Conservation (phyloP, 2,888 invertebrate genomes). For the Tanaodytes sp. region DNA sequence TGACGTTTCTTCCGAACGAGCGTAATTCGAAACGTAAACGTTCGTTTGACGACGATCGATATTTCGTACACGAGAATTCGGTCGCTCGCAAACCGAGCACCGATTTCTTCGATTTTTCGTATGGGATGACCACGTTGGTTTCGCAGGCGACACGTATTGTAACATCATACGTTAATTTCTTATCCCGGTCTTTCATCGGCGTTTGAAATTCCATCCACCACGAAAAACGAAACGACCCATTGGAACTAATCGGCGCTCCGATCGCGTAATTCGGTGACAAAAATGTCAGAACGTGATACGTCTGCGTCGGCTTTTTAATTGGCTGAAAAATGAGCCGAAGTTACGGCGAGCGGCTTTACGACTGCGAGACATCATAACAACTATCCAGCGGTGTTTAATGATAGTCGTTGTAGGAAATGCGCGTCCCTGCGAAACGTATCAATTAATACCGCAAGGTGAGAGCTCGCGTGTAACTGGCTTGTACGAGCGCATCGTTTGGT, state of each 20-base stretch:
- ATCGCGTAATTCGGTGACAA: too few species aligned
- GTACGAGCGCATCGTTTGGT: conserved; percentile 16
- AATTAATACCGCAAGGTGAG: conserved; percentile 58
- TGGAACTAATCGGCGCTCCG: too few species aligned
- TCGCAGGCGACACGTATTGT: too few species aligned
- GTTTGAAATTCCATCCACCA: conserved; percentile 39
- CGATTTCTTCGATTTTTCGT: too few species aligned
- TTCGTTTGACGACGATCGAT: too few species aligned
- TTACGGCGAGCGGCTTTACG: not conserved
- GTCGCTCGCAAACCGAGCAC: too few species aligned
- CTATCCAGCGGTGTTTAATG: conserved; percentile 61
- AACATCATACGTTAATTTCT: conserved; percentile 33
- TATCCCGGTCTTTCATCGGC: conserved; percentile 27
- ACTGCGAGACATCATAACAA: not conserved
- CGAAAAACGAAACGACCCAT: too few species aligned
- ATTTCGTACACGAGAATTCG: too few species aligned
- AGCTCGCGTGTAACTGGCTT: conserved; percentile 24
- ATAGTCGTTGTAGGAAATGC: conserved; percentile 51
- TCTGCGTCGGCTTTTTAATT: conserved; percentile 5
- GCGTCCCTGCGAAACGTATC: conserved; percentile 57
- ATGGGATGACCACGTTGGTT: too few species aligned
- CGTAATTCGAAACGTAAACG: too few species aligned
- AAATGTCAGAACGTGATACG: too few species aligned
- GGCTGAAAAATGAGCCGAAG: conserved; percentile 13
- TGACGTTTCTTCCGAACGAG: too few species aligned